Base-by-base conservation (phyloP, 2,888 invertebrate species). In the Phengaris alcon region DNA sequence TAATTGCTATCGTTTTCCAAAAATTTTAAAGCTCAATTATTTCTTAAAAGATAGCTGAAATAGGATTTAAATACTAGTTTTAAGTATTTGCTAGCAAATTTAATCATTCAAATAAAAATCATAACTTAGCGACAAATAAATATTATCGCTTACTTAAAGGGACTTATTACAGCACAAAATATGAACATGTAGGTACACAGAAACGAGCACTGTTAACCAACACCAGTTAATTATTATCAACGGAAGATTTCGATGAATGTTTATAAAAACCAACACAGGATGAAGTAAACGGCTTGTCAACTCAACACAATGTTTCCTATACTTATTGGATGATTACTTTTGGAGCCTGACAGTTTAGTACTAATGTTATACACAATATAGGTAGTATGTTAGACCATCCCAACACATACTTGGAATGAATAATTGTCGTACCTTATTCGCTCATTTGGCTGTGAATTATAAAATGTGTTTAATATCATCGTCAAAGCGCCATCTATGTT, bases 371-470 rank as follows among this genome's bases (percentile, higher is more conserved):
- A 54, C 52, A 72, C 72, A 35, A 4, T 35, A 72, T 70, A 22
- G 22, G 22, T 22, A n/a, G 64, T 15, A 48, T 69, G 72, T 72
- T 52, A 72, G 15, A 52, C 72, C 72, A 72, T 35, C 72, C 72
- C 52, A 51, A 51, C 51, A 72, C 35, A 44, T 1, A 54, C 22
- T 51, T 6, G 52, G 52, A 22, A 52, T 8, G 8, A 52, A 51
- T 52, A 9, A 51, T 69, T 70, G 48, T 70, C 70, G 51, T 70
- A 70, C 70, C 70, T 70, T 70, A 51, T 15, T 70, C 51, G 51
- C 51, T 51, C 51, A 70, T 51, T 15, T 51, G n/a, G 72, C 72
- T 72, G 72, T 72, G 52, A 35, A 72, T 72, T 72, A 72, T 52
- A 72, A 72, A 72, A 72, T 44, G 12, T 52, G 22, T 72, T 72